phyloP scores from a whole-genome alignment of 2,888 invertebrate species.

The Synanthedon andrenaeformis region DNA sequence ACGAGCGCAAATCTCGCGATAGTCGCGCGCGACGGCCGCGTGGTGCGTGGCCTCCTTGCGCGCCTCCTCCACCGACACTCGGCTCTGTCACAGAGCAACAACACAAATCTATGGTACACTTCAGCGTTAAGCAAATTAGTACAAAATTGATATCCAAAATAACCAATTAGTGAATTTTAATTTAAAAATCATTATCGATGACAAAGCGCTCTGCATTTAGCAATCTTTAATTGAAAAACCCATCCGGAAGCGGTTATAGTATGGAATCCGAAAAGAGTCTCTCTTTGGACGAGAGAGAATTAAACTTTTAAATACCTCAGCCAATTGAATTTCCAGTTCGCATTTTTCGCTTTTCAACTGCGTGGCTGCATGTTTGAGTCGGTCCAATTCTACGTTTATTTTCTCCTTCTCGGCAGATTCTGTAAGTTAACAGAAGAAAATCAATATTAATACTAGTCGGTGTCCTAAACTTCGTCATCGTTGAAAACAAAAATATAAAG shows the following conservation, averaged over 20 bases:
- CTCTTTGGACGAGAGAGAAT: no score
- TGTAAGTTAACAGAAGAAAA: conserved; percentile 25
- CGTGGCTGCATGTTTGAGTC: conserved; percentile 51
- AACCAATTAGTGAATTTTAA: background rate
- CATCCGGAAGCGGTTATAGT: no score
- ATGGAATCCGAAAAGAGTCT: no score
- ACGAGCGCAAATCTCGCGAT: conserved; percentile 91
- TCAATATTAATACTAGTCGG: background rate
- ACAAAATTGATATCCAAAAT: background rate
- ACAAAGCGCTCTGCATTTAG: no score
- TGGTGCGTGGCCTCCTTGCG: conserved; percentile 80
- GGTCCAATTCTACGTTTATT: conserved; percentile 74
- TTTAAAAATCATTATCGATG: no score
- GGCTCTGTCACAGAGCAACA: conserved; percentile 65
- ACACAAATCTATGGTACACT: conserved; percentile 4
- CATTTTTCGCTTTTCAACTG: conserved; percentile 59
- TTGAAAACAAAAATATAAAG: no score
- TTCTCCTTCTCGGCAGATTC: conserved; percentile 71
- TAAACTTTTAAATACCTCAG: conserved; percentile 26
- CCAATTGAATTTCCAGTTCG: conserved; percentile 39
- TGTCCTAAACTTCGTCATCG: no score
- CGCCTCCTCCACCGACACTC: conserved; percentile 80
- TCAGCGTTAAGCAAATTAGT: background rate
- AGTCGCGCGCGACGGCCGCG: conserved; percentile 87
- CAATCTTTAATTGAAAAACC: no score